Evolutionary conservation across 2,797 vertebrate genomes (phyloP).

Genomic region (Pagetopsis macropterus): DNA sequence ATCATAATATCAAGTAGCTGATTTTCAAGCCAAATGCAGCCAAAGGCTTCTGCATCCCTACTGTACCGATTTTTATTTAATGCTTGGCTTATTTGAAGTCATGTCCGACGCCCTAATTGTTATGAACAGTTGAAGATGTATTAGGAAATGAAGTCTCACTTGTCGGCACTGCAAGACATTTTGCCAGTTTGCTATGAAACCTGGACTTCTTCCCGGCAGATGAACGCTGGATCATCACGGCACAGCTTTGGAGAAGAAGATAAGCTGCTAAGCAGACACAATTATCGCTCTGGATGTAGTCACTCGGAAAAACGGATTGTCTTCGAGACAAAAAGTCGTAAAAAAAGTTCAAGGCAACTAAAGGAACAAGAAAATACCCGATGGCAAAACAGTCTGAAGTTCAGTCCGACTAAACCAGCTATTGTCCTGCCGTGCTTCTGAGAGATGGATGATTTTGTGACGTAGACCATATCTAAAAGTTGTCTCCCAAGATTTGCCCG

Average conservation of each 20-base stretch:
- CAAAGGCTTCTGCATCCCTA: neutral
- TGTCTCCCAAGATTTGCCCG: constrained; percentile 58
- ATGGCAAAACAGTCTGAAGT: constrained; percentile 17
- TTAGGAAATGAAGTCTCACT: constrained; percentile 13
- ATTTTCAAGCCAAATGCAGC: neutral
- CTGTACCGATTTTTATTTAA: neutral
- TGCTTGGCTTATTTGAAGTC: constrained; percentile 1
- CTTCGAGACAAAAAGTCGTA: constrained; percentile 3
- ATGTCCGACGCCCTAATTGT: neutral
- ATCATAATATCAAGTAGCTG: neutral
- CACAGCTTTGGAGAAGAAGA: constrained; percentile 23
- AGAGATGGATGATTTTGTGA: constrained; percentile 44
- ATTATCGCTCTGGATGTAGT: neutral
- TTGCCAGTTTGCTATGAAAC: neutral
- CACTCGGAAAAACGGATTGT: constrained; percentile 1
- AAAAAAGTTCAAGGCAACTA: constrained; percentile 2
- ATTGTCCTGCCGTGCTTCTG: constrained; percentile 16
- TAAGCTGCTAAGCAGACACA: neutral
- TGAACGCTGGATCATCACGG: neutral
- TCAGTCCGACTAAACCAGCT: constrained; percentile 7
- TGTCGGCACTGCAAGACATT: neutral
- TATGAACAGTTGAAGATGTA: constrained; percentile 1
- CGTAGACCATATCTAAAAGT: constrained; percentile 48
- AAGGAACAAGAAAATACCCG: constrained; percentile 18
- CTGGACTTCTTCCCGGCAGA: neutral